Conservation (phyloP, 2,797 vertebrate species). For the Tokudaia tokunoshimensis region DNA sequence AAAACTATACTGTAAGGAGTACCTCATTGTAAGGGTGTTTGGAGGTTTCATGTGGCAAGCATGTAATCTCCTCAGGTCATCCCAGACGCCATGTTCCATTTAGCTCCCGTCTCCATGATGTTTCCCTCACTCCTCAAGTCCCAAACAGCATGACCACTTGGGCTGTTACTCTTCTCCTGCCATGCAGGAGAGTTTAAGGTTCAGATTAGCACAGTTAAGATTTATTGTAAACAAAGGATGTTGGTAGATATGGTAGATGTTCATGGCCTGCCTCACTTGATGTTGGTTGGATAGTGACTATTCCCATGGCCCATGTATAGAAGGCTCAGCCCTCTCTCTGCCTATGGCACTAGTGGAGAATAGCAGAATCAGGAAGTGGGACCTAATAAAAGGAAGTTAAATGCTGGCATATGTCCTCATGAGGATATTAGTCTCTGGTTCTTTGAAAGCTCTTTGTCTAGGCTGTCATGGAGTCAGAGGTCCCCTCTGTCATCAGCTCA, state of each 20-base stretch:
- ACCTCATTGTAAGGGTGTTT: conserved; percentile 8
- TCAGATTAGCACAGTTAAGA: fast-evolving
- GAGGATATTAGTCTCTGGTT: background rate
- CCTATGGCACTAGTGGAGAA: background rate
- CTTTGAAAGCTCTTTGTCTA: background rate
- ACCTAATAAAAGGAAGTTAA: background rate
- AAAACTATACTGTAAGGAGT: conserved; percentile 45
- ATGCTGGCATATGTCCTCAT: background rate
- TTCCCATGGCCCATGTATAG: no score
- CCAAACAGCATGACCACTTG: background rate
- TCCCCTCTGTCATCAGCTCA: background rate
- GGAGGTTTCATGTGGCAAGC: background rate
- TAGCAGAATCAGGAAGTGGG: background rate
- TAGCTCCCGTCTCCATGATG: background rate
- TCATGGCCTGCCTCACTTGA: background rate
- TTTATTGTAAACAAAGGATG: background rate
- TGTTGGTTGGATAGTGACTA: no score
- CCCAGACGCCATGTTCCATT: fast-evolving
- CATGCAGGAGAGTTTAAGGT: background rate
- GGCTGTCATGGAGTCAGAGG: background rate
- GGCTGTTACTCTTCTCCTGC: background rate
- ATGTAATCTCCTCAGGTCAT: background rate
- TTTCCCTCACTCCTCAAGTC: background rate
- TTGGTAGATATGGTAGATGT: background rate
- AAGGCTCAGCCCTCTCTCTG: background rate